Percentiles rank a stretch among this genome's conserved stretches.
Conservation (phyloP, 2,797 vertebrate genomes). For the Serranus cabrilla region DNA sequence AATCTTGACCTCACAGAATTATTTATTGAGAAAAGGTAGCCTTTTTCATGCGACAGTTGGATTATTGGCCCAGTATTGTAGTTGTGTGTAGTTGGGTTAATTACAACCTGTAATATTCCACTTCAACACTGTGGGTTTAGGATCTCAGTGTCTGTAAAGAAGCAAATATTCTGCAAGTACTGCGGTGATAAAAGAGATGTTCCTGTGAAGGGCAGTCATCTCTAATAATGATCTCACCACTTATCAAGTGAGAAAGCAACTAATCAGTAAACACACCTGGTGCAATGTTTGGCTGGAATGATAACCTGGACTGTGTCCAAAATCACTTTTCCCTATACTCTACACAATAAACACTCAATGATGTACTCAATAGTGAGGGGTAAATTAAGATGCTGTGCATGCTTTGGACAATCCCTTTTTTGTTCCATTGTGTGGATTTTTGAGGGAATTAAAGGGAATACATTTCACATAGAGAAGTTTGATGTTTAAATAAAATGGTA, state of each 20-base stretch:
- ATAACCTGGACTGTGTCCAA: constrained; percentile 15
- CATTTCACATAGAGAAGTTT: background rate
- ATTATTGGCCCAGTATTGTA: no score
- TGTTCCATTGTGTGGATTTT: background rate
- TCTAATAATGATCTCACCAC: constrained; percentile 14
- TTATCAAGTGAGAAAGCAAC: constrained; percentile 18
- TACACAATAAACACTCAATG: background rate
- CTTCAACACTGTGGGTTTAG: background rate
- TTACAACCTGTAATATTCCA: background rate
- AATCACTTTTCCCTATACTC: background rate
- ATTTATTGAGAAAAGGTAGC: no score
- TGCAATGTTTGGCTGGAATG: constrained; percentile 4
- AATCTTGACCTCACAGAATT: background rate
- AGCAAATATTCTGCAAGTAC: background rate
- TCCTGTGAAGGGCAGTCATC: constrained; percentile 2
- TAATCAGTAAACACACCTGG: constrained; percentile 15
- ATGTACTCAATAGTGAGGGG: background rate
- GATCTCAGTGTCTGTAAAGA: background rate
- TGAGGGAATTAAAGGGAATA: background rate
- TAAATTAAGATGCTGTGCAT: background rate
- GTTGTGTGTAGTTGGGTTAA: background rate
- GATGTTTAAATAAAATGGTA: background rate
- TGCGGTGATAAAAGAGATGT: background rate
- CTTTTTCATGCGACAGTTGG: background rate
- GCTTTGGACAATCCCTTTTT: background rate